Conservation (phyloP, 2,797 vertebrate species). For the Echiichthys vipera region DNA sequence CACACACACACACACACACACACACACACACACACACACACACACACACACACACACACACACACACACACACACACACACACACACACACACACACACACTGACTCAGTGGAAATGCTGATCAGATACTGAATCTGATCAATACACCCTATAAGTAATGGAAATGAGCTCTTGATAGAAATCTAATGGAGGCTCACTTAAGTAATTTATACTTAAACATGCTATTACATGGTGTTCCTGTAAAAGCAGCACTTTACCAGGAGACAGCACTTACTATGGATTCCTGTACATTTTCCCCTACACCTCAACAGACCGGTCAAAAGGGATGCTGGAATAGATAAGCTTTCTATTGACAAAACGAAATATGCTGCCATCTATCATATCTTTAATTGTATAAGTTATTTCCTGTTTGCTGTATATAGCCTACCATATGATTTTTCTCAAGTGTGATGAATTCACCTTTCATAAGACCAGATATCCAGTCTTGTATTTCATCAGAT, state of each 20-base stretch:
- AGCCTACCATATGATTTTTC: too few species aligned
- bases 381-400: neutral
- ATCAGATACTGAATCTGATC: slow-evolving; percentile 65
- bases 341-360: neutral
- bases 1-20: neutral
- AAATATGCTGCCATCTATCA: slow-evolving; percentile 11
- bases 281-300: slow-evolving; percentile 6
- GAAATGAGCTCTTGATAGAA: slow-evolving; percentile 72
- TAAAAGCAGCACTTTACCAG: slow-evolving; percentile 56
- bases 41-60: neutral
- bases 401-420: neutral
- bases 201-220: slow-evolving; percentile 70
- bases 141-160: slow-evolving; percentile 69
- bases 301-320: slow-evolving; percentile 1
- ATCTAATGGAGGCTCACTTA: slow-evolving; percentile 73
- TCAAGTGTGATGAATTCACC: too few species aligned
- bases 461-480: too few species aligned
- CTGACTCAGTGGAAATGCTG: slow-evolving; percentile 54
- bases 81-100: slow-evolving; percentile 7
- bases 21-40: neutral
- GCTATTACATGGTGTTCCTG: slow-evolving; percentile 64
- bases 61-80: slow-evolving; percentile 2
- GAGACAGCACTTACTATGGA: slow-evolving; percentile 46
- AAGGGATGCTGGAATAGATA: neutral
- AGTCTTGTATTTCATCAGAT: neutral